A percentile compares a stretch with the other conserved stretches of the same genome.
Conservation (phyloP, 2,113 vertebrate genomes). For the Myiozetetes cayanensis region DNA sequence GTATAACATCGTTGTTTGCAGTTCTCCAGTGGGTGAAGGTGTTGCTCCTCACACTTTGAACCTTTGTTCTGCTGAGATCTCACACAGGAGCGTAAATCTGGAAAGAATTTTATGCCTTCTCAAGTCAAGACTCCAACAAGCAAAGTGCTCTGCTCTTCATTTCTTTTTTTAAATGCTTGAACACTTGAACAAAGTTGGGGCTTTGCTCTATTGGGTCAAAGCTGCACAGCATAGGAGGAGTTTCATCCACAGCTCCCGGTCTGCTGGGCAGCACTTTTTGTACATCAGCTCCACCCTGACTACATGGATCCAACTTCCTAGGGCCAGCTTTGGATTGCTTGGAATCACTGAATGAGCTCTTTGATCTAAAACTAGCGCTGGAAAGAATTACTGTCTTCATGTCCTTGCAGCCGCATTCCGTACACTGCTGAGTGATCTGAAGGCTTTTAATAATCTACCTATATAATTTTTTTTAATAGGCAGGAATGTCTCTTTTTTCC, state of each 20-base stretch:
- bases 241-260: background rate
- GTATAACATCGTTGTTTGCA: background rate
- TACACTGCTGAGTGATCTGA: background rate
- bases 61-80: background rate
- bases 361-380: constrained; percentile 19
- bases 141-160: background rate
- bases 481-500: background rate
- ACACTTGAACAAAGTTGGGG: background rate
- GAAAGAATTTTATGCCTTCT: background rate
- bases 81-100: background rate
- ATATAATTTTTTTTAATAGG: background rate
- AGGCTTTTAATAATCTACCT: background rate
- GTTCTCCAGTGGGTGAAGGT: background rate
- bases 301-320: background rate
- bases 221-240: background rate
- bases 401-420: background rate
- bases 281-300: background rate
- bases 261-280: background rate
- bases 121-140: background rate
- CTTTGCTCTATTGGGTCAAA: background rate
- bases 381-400: background rate
- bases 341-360: background rate
- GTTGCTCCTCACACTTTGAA: background rate
- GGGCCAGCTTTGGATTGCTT: background rate
- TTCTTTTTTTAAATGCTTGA: background rate